Conservation (phyloP, 2,113 vertebrate genomes). For the Ahaetulla prasina region DNA sequence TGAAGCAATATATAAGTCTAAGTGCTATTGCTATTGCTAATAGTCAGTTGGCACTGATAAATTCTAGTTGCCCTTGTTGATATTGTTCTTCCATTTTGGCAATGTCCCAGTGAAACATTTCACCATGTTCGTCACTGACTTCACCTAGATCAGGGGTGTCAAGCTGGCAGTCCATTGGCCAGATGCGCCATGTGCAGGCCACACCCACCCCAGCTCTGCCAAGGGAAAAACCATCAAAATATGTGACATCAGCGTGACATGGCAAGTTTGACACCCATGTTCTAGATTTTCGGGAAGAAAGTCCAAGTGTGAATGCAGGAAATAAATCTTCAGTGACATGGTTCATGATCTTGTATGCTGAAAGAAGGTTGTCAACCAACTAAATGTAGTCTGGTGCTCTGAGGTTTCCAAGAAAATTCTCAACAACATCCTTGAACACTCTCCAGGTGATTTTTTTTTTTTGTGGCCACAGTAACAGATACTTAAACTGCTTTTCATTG, state of each 20-base stretch:
- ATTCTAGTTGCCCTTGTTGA: neutral
- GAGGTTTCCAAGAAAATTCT: neutral
- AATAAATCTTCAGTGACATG: neutral
- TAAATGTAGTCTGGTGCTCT: neutral
- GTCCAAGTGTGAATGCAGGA: neutral
- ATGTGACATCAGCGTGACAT: too few species aligned
- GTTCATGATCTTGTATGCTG: neutral
- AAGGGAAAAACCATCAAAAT: too few species aligned
- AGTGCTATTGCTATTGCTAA: too few species aligned
- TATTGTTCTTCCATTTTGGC: neutral
- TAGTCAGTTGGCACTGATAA: neutral
- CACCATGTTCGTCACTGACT: neutral
- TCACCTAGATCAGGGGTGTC: neutral
- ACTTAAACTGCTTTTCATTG: neutral
- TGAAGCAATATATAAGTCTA: too few species aligned
- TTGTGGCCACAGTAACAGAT: neutral
- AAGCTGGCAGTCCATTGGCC: too few species aligned
- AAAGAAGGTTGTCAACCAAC: neutral
- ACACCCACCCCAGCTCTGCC: too few species aligned
- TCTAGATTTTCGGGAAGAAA: neutral
- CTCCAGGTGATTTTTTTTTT: neutral
- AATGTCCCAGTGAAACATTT: neutral
- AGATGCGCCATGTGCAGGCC: too few species aligned
- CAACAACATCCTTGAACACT: neutral
- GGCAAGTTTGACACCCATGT: too few species aligned